Conservation (phyloP, 2,888 invertebrate species). For the Didymodactylos carnosus region DNA sequence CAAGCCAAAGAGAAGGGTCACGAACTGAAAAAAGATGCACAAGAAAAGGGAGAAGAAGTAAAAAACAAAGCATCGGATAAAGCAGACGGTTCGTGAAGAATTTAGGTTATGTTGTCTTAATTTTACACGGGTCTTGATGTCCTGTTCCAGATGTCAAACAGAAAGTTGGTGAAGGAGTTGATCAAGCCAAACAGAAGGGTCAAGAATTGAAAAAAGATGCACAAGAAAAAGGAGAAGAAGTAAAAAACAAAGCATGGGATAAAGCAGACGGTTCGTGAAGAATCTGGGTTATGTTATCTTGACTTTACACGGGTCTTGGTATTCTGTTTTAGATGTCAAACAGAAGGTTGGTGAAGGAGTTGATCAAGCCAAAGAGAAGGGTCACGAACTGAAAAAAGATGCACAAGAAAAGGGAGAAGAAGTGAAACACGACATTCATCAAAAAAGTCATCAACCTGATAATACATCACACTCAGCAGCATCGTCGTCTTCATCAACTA, state of each 20-base stretch:
- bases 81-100: no score
- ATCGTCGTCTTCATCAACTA: no score
- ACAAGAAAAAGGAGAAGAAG: not conserved
- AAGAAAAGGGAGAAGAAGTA: not conserved
- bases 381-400: not conserved
- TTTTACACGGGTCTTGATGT: no score
- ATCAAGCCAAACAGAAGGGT: not conserved
- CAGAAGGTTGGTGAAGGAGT: not conserved
- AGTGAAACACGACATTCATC: not conserved
- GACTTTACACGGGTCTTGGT: no score
- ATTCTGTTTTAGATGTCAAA: no score
- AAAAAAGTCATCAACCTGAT: not conserved
- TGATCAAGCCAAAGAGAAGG: not conserved
- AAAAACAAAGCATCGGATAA: not conserved
- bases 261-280: no score
- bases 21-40: not conserved
- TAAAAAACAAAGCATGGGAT: not conserved
- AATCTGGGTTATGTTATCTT: no score
- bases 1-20: not conserved
- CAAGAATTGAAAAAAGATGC: not conserved
- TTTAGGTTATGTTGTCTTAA: no score
- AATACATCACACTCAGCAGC: no score
- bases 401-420: not conserved
- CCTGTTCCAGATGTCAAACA: no score
- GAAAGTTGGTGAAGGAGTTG: not conserved